Evolutionary conservation across 1,140 invertebrate species (phyloP), one percentile per base, ranked within the genome.

Genomic region (Pachypeltis micranthus): DNA sequence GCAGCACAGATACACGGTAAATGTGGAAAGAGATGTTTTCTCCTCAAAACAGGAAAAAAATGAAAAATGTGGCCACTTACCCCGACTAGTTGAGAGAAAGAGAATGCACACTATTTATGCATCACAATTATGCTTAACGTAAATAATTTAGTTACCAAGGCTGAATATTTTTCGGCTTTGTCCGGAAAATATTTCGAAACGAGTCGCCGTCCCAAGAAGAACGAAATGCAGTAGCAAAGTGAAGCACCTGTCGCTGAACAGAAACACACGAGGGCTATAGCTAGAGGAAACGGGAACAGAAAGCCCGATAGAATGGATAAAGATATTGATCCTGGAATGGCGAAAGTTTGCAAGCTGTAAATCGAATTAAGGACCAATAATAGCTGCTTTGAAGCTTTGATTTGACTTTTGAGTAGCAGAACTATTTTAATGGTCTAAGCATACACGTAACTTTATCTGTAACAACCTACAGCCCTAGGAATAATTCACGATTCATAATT

Each of bases 251-350:
- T 78, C 12, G 94, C 93, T 66, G 96, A 98, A 77, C 96, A 98
- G 67, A 88, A 87, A 74, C 96, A 99, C 1, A 99, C 93, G 59
- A 98, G 77, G 54, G 86, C 71, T 67, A 99, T 75, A 14, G 96
- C 96, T 63, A 94, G 69, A 29, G 85, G 83, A 76, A 98, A 98
- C 64, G 91, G 90, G 73, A 98, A 99, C 1, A 99, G 77, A 78
- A 97, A 99, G 67, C 97, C 97, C 65, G 92, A 94, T 25, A 99
- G 78, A 68, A 99, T 96, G 64, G 94, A 98, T 34, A 99, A 78
- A 74, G 98, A 98, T 72, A 99, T 88, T 28, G 96, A 98, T 67
- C 96, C 96, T 68, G 96, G 96, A 78, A 99, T 99, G 68, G 96
- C 96, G 79, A 99, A 99, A 65, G 96, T 96, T 83, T 99, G 96